Percentiles rank a stretch among this genome's conserved stretches.
Conservation (phyloP, 92 coral and sea anemone species). For the Umimayanthus kanabou region DNA sequence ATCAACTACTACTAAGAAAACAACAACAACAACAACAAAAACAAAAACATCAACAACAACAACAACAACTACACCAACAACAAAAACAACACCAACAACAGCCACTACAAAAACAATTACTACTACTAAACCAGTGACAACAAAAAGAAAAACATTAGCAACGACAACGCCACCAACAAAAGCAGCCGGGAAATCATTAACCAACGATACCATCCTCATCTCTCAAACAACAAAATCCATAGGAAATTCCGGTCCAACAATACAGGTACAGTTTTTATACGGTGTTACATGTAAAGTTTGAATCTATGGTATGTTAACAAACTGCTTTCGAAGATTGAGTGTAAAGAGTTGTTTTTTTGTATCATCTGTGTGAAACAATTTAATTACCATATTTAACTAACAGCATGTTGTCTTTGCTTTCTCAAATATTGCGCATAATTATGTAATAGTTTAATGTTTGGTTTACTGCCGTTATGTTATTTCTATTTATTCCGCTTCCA, state of each 20-base stretch:
- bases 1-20: slow-evolving; percentile 22
- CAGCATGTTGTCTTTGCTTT: too few species aligned
- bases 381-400: too few species aligned
- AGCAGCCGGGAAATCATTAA: slow-evolving; percentile 10
- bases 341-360: too few species aligned
- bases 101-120: slow-evolving; percentile 12
- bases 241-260: slow-evolving; percentile 31
- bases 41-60: neutral
- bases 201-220: slow-evolving; percentile 3
- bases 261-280: slow-evolving; percentile 23
- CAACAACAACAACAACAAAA: neutral
- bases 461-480: too few species aligned
- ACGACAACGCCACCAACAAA: slow-evolving; percentile 38
- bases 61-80: slow-evolving; percentile 38
- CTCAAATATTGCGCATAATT: too few species aligned
- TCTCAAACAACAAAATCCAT: slow-evolving; percentile 33
- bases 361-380: too few species aligned
- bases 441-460: too few species aligned
- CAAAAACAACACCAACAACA: slow-evolving; percentile 21
- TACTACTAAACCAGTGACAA: slow-evolving; percentile 44
- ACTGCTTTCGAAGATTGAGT: neutral
- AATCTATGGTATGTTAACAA: neutral
- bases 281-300: neutral
- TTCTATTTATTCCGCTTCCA: too few species aligned
- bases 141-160: slow-evolving; percentile 3